Conservation (phyloP, 23 tunicate species). For the Ciona savignyi region DNA sequence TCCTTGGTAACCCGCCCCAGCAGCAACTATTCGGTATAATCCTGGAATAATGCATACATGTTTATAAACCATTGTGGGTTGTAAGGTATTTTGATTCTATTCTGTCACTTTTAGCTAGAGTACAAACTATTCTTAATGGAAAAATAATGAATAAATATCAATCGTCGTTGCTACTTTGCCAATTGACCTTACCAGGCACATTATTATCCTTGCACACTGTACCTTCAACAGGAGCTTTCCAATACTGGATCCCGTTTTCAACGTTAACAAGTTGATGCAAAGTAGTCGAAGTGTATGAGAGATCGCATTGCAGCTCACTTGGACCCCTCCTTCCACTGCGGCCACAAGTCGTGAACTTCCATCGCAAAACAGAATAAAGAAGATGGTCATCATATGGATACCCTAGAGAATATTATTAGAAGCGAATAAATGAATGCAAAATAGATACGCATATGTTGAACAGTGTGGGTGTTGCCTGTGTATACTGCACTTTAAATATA, state of each 20-base stretch:
- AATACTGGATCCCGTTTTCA: constrained; percentile 56
- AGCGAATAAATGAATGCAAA: background rate
- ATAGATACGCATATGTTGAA: no score
- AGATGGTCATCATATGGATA: constrained; percentile 66
- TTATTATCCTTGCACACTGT: background rate
- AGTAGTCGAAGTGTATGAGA: constrained; percentile 23
- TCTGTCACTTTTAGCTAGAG: no score
- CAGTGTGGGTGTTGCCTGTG: no score
- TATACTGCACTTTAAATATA: no score
- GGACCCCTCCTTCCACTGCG: constrained; percentile 71
- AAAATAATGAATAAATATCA: no score
- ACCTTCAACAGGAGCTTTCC: constrained; percentile 70
- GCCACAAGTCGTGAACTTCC: constrained; percentile 75
- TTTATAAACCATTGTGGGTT: no score
- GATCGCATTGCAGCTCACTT: constrained; percentile 48
- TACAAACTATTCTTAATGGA: no score
- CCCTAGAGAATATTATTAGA: constrained; percentile 17
- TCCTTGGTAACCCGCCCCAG: constrained; percentile 85
- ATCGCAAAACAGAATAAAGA: constrained; percentile 37
- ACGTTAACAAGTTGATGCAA: constrained; percentile 41
- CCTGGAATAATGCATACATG: no score
- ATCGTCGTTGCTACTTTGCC: background rate
- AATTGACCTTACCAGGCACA: no score
- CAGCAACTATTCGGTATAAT: constrained; percentile 64
- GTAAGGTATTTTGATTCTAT: no score